Evolutionary conservation across 2,113 vertebrate species (phyloP).

Genomic region (Dinomys branickii): DNA sequence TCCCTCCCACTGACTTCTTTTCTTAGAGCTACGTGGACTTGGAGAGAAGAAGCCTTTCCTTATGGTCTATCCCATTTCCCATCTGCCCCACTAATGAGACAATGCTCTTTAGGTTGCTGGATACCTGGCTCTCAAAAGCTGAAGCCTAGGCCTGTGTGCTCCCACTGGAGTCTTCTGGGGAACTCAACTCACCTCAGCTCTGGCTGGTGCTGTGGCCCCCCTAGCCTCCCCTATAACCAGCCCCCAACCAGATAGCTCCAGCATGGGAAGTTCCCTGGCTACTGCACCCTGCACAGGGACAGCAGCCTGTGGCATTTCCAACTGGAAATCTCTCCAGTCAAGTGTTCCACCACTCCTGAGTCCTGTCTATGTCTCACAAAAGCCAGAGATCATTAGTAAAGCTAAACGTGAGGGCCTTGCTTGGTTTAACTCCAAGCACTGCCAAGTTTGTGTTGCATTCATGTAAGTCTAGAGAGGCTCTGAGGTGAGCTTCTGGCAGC

Average conservation of each 20-base stretch:
- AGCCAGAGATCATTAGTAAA: background rate
- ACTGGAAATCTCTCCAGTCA: background rate
- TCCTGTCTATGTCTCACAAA: background rate
- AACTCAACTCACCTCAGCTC: background rate
- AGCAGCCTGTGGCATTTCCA: background rate
- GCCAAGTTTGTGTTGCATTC: background rate
- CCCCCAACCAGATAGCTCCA: background rate
- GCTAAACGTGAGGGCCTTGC: background rate
- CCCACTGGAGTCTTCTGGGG: background rate
- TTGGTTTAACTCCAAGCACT: background rate
- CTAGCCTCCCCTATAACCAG: background rate
- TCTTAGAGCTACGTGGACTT: background rate
- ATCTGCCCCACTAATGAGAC: background rate
- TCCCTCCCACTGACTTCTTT: conserved; percentile 8
- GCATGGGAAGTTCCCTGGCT: background rate
- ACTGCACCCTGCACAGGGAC: background rate
- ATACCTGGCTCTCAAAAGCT: background rate
- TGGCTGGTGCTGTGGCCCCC: background rate
- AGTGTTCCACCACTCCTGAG: background rate
- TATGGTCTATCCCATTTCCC: background rate
- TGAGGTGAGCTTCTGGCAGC: background rate
- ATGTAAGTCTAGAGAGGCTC: background rate
- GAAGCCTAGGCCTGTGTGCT: background rate
- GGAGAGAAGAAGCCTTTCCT: background rate
- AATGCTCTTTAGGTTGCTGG: background rate